Base-by-base conservation (phyloP, 2,888 invertebrate species). In the Noctua fimbriata region DNA sequence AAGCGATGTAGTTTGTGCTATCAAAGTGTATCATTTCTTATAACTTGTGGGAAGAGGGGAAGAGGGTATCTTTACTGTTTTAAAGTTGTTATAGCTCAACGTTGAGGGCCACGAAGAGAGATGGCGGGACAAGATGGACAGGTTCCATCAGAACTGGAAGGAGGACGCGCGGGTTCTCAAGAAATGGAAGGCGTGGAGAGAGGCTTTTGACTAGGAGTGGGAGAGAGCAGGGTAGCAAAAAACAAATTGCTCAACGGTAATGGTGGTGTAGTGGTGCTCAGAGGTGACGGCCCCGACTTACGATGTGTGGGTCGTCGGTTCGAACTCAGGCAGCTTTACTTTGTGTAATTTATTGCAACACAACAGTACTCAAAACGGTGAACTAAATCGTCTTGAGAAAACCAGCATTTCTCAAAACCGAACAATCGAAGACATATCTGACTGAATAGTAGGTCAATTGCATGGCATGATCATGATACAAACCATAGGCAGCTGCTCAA, bases 1-100 rank as follows among this genome's bases (percentile, higher is more conserved):
- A 44, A 83, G 87, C 83, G 36, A 86, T 77, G 86, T 88, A 76
- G 67, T 85, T 85, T 76, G 76, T 32, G 73, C 78, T 88, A 86
- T 86, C 78, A 76, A 78, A 88, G 60, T 66, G n/a, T 85, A 69
- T 66, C 73, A 28, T 81, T 87, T 80, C 73, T 76, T 85, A n/a
- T 24, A 32, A 79, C 69, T 79, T 67, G 18, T 10, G 52, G 47
- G 32, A 1, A 24, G 24, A 60, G 49, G 12, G 44, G 36, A 28
- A 32, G 41, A 58, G 21, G 10, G 65, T 36, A 4, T 69, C 52
- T 67, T 70, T 36, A 71, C 18, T 79, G 44, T 47, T 84, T 52
- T 60, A 36, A 69, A 36, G 24, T 0, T 21, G 21, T 5, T 28
- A 9, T 55, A 24, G n/a, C 28, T 28, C 58, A 58, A 60, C 1